These are phyloP conservation scores for Drosophila hydei DNA, from an alignment of 1,140 invertebrate genomes.

Conservation along the genomic window DNA sequence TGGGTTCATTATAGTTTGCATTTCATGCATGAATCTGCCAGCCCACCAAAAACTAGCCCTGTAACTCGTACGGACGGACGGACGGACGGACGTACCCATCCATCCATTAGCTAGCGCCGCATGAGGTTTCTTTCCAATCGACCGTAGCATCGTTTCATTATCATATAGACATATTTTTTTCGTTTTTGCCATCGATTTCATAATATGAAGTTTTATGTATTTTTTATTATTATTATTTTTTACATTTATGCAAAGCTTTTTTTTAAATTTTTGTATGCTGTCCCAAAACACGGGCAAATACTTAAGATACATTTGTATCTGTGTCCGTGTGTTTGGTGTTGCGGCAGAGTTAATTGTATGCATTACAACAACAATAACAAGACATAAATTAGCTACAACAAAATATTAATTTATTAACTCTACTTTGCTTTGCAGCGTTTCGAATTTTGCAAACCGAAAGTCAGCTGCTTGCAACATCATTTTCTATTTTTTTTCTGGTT, in stretches of 20 bases:
- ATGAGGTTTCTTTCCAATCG: slow-evolving; percentile 75
- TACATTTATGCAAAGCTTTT: slow-evolving; percentile 63
- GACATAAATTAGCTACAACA: slow-evolving; percentile 70
- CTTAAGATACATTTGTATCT: slow-evolving; percentile 16
- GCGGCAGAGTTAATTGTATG: slow-evolving; percentile 54
- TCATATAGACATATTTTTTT: slow-evolving; percentile 61
- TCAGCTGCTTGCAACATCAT: slow-evolving; percentile 55
- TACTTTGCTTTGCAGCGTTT: slow-evolving; percentile 53
- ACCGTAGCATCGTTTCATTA: slow-evolving; percentile 75
- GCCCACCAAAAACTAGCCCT: slow-evolving; percentile 10
- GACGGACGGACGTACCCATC: no score
- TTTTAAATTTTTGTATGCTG: slow-evolving; percentile 46
- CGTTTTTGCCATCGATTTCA: slow-evolving; percentile 52
- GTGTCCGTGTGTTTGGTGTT: slow-evolving; percentile 22
- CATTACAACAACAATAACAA: slow-evolving; percentile 58
- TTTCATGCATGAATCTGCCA: slow-evolving; percentile 77
- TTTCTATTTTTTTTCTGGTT: not conserved
- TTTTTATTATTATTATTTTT: slow-evolving; percentile 44
- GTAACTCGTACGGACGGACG: not conserved
- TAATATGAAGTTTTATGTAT: slow-evolving; percentile 41
- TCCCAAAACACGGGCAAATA: slow-evolving; percentile 16
- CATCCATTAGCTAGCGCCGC: slow-evolving; percentile 66
- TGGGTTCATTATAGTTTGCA: slow-evolving; percentile 78
- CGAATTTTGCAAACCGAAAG: slow-evolving; percentile 69
- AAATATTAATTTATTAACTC: slow-evolving; percentile 77